These are phyloP conservation scores for Brachionus sp. DNA, from an alignment of 1,140 invertebrate species.

Conservation along the genomic window DNA sequence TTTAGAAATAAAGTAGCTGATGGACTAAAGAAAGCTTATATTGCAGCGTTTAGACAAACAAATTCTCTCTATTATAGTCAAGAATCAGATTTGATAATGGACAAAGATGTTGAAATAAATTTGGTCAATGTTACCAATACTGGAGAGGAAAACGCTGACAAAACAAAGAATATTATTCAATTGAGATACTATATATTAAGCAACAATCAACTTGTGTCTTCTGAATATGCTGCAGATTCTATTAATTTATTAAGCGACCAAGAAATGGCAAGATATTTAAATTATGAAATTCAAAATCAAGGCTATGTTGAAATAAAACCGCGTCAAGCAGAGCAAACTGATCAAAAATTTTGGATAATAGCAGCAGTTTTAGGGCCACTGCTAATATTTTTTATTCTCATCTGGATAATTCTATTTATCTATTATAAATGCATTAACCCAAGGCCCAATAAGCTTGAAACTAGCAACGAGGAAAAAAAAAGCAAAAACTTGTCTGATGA, in stretches of 20 bases:
- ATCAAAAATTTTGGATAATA: constrained; percentile 31
- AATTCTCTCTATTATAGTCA: constrained; percentile 21
- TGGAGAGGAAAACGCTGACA: constrained; percentile 1
- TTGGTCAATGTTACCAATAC: neutral
- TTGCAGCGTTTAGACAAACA: neutral
- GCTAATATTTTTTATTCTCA: neutral
- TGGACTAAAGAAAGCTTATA: neutral
- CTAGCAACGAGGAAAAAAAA: neutral
- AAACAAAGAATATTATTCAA: constrained; percentile 28
- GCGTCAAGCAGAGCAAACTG: neutral
- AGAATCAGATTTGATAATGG: neutral
- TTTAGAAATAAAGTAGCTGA: neutral
- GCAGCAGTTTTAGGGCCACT: constrained; percentile 8
- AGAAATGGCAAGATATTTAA: constrained; percentile 43
- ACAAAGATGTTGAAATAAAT: neutral
- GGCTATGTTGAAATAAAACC: constrained; percentile 41
- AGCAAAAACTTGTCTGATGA: constrained; percentile 7
- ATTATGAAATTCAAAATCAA: constrained; percentile 21
- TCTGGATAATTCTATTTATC: constrained; percentile 34
- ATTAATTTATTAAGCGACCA: constrained; percentile 33
- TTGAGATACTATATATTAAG: constrained; percentile 7
- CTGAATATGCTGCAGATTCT: constrained; percentile 34
- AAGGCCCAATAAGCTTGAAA: neutral
- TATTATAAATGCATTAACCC: constrained; percentile 44
- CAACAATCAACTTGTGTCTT: constrained; percentile 6